Percentiles rank a stretch among this genome's conserved stretches.
These are phyloP conservation scores for Orchesellides sinensis DNA, from an alignment of 2,888 invertebrate genomes.

Conservation along the genomic window DNA sequence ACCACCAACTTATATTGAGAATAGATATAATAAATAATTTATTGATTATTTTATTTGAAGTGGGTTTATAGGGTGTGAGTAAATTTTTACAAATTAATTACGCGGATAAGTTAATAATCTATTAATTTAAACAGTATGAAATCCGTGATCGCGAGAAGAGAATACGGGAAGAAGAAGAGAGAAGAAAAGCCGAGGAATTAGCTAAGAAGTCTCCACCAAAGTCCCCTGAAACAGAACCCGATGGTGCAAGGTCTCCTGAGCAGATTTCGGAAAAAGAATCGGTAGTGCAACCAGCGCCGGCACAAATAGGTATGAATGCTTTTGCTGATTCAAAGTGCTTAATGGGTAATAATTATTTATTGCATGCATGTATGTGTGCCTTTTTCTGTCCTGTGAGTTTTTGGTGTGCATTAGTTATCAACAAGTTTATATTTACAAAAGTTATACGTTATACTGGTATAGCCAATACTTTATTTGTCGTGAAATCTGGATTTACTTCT, in stretches of 20 bases:
- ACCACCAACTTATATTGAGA: background rate
- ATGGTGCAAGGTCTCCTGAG: constrained; percentile 74
- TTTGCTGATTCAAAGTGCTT: background rate
- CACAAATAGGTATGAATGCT: constrained; percentile 52
- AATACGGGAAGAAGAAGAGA: constrained; percentile 83
- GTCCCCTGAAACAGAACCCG: constrained; percentile 76
- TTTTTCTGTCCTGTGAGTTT: constrained; percentile 60
- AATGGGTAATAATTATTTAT: constrained; percentile 41
- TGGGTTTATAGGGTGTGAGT: too few species aligned
- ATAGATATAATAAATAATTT: background rate
- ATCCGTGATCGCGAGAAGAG: constrained; percentile 95
- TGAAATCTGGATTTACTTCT: constrained; percentile 53
- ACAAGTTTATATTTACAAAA: constrained; percentile 3
- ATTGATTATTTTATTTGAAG: too few species aligned
- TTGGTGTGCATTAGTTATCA: too few species aligned
- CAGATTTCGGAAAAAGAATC: constrained; percentile 72
- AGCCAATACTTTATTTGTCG: constrained; percentile 27
- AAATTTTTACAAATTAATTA: too few species aligned
- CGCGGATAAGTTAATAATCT: too few species aligned
- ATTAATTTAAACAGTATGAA: constrained; percentile 86
- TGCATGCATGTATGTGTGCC: constrained; percentile 62
- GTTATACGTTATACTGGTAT: constrained; percentile 14
- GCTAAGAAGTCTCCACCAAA: constrained; percentile 84
- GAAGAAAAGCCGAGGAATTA: constrained; percentile 86
- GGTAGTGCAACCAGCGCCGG: constrained; percentile 59